A percentile compares a stretch with the other conserved stretches of the same genome.
Conservation (phyloP, 2,113 vertebrate species). For the Oostethus manadensis region DNA sequence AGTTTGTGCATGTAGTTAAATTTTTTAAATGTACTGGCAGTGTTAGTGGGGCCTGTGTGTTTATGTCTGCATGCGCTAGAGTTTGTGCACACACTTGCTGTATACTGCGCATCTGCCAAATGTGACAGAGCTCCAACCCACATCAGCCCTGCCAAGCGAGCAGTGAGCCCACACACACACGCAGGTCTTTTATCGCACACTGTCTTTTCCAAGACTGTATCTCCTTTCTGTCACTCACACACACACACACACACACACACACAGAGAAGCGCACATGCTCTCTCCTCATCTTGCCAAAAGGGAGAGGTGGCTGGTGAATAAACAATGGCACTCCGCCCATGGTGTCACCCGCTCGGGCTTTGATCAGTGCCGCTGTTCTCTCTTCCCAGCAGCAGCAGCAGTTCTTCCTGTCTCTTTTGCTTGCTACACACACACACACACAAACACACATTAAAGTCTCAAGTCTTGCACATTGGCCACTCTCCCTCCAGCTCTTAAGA, state of each 20-base stretch:
- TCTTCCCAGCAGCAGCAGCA: constrained; percentile 52
- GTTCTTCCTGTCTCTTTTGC: constrained; percentile 60
- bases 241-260: constrained; percentile 32
- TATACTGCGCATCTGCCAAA: constrained; percentile 62
- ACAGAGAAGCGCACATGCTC: constrained; percentile 55
- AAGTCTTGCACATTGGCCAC: constrained; percentile 23
- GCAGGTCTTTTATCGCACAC: constrained; percentile 26
- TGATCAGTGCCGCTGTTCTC: constrained; percentile 69
- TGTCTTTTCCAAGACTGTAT: constrained; percentile 50
- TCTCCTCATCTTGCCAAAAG: constrained; percentile 67
- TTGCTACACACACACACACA: constrained; percentile 13
- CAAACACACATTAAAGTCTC: constrained; percentile 22
- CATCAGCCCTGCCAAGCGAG: constrained; percentile 63
- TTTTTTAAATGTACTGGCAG: not conserved
- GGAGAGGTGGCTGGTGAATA: constrained; percentile 72
- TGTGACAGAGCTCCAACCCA: constrained; percentile 63
- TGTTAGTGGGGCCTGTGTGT: not conserved
- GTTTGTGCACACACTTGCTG: constrained; percentile 23
- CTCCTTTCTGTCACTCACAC: constrained; percentile 38
- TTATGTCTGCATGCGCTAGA: not conserved
- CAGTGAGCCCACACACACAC: constrained; percentile 47
- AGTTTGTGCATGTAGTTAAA: not conserved
- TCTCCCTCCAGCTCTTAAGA: constrained; percentile 30
- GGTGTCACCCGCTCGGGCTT: constrained; percentile 70
- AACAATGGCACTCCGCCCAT: constrained; percentile 72